These are phyloP conservation scores for Urosaurus nigricauda DNA, from an alignment of 2,797 vertebrate genomes.

Conservation along the genomic window DNA sequence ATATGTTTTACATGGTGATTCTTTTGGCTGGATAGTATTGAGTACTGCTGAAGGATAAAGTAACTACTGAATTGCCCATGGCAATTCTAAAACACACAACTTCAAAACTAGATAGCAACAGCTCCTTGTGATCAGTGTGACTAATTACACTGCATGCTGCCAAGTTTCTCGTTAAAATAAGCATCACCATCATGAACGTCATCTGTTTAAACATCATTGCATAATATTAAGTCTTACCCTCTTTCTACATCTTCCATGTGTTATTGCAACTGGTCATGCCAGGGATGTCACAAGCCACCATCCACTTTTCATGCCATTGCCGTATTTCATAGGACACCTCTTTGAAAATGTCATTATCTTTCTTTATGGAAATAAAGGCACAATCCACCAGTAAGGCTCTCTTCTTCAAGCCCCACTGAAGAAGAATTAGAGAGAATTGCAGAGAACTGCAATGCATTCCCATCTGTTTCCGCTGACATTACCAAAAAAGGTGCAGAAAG, in stretches of 20 bases:
- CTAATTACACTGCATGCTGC: not conserved
- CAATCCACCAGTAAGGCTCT: not conserved
- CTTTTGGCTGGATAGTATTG: not conserved
- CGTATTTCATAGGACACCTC: slow-evolving; percentile 26
- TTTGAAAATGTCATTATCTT: slow-evolving; percentile 10
- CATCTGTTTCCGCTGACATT: not conserved
- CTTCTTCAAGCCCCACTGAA: not conserved
- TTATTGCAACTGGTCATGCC: not conserved
- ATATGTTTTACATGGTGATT: not conserved
- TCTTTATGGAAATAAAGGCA: not conserved
- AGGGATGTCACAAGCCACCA: not conserved
- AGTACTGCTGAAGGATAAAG: not conserved
- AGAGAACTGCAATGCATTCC: not conserved
- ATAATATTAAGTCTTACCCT: not conserved
- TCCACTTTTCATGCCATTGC: not conserved
- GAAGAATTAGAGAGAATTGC: not conserved
- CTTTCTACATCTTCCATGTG: slow-evolving; percentile 30
- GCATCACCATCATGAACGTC: not conserved
- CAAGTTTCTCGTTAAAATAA: slow-evolving; percentile 4
- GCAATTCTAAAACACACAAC: not conserved
- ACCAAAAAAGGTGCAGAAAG: not conserved
- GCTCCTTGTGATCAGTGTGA: slow-evolving; percentile 32
- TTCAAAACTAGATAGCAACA: slow-evolving; percentile 28
- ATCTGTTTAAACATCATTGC: slow-evolving; percentile 10
- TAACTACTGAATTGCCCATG: not conserved